phyloP scores from a whole-genome alignment of 1,140 invertebrate species.

The Rhopalosiphum padi region DNA sequence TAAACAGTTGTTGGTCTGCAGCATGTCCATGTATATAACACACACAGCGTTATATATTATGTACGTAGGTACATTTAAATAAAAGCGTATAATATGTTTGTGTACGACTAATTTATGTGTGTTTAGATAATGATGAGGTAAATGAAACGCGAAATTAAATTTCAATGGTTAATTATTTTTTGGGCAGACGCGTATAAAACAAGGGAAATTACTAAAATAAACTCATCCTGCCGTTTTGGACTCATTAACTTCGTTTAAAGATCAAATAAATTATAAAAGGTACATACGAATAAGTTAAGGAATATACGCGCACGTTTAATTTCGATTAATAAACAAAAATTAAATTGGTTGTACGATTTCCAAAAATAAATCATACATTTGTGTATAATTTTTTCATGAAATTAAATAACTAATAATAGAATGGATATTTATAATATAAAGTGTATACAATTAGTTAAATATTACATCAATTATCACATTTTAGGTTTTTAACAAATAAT shows the following conservation, averaged over 20 bases:
- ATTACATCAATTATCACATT: neutral
- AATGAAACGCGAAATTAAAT: slow-evolving; percentile 33
- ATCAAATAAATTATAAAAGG: neutral
- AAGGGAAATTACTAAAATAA: neutral
- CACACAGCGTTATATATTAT: neutral
- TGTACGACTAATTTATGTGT: neutral
- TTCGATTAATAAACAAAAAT: neutral
- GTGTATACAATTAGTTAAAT: neutral
- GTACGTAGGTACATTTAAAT: neutral
- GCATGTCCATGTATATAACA: neutral
- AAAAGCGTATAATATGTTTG: neutral
- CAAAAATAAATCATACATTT: neutral
- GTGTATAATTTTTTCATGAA: neutral
- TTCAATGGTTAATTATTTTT: neutral
- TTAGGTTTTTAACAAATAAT: neutral
- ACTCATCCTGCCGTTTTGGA: neutral
- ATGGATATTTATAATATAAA: neutral
- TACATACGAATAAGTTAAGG: neutral
- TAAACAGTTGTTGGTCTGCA: neutral
- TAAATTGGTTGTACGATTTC: neutral
- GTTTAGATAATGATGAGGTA: neutral
- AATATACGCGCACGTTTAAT: neutral
- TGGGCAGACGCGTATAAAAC: neutral
- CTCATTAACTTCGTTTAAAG: neutral
- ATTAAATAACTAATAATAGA: neutral